Evolutionary conservation across 2,113 vertebrate genomes (phyloP).

Genomic region (Rafetus swinhoei): DNA sequence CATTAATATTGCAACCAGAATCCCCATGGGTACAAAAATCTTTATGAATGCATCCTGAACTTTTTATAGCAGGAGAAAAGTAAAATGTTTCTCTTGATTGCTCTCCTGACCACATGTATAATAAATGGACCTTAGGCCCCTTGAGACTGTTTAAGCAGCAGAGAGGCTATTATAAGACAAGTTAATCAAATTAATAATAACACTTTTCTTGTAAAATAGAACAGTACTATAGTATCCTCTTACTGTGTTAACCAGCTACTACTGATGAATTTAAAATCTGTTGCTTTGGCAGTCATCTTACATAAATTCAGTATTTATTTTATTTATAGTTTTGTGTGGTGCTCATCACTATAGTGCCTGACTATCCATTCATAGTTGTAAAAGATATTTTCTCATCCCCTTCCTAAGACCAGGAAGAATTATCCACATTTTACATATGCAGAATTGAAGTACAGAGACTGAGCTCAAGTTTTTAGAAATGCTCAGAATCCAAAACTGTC

Average conservation of each 20-base stretch:
- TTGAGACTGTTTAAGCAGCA: neutral
- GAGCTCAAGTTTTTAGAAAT: neutral
- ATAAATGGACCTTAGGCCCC: neutral
- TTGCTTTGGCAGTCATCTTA: neutral
- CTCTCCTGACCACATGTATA: neutral
- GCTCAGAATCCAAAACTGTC: neutral
- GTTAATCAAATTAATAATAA: neutral
- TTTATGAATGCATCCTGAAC: neutral
- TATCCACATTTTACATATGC: neutral
- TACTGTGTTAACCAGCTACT: neutral
- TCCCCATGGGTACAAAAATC: neutral
- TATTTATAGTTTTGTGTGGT: neutral
- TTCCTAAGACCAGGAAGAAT: neutral
- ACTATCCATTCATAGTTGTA: neutral
- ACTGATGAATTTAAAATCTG: slow-evolving; percentile 1
- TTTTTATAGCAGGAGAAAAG: neutral
- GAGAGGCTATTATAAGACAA: neutral
- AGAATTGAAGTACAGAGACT: neutral
- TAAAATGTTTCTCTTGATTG: neutral
- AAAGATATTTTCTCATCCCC: neutral
- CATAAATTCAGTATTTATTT: neutral
- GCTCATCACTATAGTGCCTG: neutral
- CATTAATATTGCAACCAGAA: neutral
- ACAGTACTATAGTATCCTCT: neutral
- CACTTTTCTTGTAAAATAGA: neutral